phyloP scores from a whole-genome alignment of 2,797 vertebrate genomes.

The Danio kyathit region DNA sequence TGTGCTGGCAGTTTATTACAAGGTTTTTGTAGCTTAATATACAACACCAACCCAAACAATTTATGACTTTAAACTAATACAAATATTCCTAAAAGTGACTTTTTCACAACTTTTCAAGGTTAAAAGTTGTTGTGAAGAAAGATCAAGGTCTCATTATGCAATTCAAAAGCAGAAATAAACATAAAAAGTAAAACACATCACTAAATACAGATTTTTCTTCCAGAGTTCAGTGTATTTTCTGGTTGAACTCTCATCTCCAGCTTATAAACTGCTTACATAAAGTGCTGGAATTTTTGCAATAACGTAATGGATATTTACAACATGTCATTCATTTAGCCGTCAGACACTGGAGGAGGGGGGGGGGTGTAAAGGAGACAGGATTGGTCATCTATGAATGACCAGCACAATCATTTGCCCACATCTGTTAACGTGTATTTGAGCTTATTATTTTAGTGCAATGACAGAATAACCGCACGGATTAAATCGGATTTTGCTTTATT shows the following conservation, averaged over 20 bases:
- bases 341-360: neutral
- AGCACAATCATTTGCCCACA: neutral
- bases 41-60: too few species aligned
- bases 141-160: too few species aligned
- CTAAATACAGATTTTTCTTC: too few species aligned
- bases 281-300: constrained; percentile 55
- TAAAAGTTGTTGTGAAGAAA: too few species aligned
- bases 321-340: constrained; percentile 14
- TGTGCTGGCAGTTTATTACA: too few species aligned
- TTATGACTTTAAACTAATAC: too few species aligned
- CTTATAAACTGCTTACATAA: constrained; percentile 68
- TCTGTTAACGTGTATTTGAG: neutral
- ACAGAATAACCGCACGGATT: constrained; percentile 54
- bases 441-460: constrained; percentile 34
- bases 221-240: constrained; percentile 24
- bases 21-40: too few species aligned
- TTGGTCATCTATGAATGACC: neutral
- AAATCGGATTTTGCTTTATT: constrained; percentile 48
- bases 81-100: too few species aligned
- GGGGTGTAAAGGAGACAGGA: neutral
- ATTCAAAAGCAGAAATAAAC: too few species aligned
- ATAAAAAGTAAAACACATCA: too few species aligned
- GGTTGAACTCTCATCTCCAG: constrained; percentile 67
- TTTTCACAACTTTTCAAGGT: too few species aligned
- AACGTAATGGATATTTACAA: constrained; percentile 64